These are phyloP conservation scores for Blera fallax DNA, from an alignment of 2,888 invertebrate genomes.

Conservation along the genomic window DNA sequence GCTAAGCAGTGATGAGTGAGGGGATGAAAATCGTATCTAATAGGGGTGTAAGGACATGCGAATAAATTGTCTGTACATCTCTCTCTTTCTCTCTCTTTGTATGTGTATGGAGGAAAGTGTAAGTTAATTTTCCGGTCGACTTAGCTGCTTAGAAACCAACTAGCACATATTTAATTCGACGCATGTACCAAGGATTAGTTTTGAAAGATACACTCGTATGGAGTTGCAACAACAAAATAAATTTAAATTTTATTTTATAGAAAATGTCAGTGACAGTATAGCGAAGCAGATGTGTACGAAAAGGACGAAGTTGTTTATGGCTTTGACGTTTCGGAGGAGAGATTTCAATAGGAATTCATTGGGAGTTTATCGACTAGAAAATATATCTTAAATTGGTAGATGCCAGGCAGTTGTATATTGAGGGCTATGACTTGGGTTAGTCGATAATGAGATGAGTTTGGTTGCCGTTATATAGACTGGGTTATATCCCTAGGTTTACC, in stretches of 20 bases:
- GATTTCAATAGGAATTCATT: slow-evolving; percentile 10
- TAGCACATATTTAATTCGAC: slow-evolving; percentile 68
- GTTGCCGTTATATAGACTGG: too few species aligned
- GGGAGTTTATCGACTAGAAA: slow-evolving; percentile 43
- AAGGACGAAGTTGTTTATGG: slow-evolving; percentile 27
- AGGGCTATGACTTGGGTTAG: background rate
- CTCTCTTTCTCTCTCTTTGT: background rate
- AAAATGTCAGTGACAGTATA: background rate
- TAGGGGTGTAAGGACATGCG: slow-evolving; percentile 62
- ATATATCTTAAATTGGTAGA: slow-evolving; percentile 15
- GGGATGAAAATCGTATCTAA: slow-evolving; percentile 48
- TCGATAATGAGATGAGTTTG: background rate
- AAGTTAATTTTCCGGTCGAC: slow-evolving; percentile 76
- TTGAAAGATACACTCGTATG: background rate
- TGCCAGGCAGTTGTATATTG: background rate
- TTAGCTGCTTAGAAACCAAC: slow-evolving; percentile 74
- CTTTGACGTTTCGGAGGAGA: slow-evolving; percentile 6
- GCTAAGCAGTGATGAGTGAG: slow-evolving; percentile 25
- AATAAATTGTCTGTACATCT: slow-evolving; percentile 60
- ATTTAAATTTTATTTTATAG: slow-evolving; percentile 36
- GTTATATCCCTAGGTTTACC: too few species aligned
- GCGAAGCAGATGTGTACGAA: background rate
- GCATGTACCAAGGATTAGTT: slow-evolving; percentile 60
- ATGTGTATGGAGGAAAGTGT: slow-evolving; percentile 68
- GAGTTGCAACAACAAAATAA: slow-evolving; percentile 10